Conservation (phyloP, 2,888 invertebrate species). For the Tetragonula carbonaria region DNA sequence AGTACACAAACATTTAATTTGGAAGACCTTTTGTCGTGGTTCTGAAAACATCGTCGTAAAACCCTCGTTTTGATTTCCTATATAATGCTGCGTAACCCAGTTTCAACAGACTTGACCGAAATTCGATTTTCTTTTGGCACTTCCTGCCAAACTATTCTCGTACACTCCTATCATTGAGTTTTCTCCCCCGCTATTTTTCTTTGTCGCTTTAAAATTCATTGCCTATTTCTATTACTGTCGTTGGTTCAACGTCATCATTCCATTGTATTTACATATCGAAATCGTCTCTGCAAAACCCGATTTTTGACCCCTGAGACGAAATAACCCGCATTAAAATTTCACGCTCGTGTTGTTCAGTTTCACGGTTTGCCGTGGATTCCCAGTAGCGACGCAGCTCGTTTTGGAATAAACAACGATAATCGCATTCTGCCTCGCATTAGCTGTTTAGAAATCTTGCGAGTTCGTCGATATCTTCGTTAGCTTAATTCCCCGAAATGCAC, state of each 20-base stretch:
- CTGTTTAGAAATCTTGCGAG: constrained; percentile 19
- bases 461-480: constrained; percentile 41
- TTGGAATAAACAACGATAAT: constrained; percentile 27
- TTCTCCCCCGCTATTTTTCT: not conserved
- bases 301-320: not conserved
- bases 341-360: constrained; percentile 35
- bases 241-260: not conserved
- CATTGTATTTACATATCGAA: not conserved
- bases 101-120: not conserved
- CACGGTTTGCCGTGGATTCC: constrained; percentile 34
- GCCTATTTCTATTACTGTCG: not conserved
- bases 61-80: not conserved
- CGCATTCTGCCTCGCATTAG: constrained; percentile 12
- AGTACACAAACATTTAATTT: not conserved
- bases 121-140: not conserved
- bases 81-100: not conserved
- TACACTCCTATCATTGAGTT: not conserved
- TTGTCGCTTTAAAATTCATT: not conserved
- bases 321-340: constrained; percentile 10
- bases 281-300: not conserved
- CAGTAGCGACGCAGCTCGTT: constrained; percentile 11
- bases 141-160: not conserved
- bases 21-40: not conserved
- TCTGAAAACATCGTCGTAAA: not conserved
- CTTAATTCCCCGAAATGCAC: constrained; percentile 27